Evolutionary conservation across 2,797 vertebrate genomes (phyloP), one percentile per base, ranked within the genome.

Genomic region (Kryptopterus vitreolus): DNA sequence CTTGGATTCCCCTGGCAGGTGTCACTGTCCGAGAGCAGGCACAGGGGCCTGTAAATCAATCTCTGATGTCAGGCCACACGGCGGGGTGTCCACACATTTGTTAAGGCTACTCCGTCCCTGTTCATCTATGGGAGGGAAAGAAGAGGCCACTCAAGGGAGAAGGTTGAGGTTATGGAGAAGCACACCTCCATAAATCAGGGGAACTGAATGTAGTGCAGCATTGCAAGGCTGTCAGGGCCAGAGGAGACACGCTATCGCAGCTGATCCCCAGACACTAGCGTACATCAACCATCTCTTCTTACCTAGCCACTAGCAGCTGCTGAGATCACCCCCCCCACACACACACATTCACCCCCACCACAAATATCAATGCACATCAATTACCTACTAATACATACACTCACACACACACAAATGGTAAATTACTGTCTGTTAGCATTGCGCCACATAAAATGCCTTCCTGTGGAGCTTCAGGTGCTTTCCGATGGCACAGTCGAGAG

Each of bases 1-100:
- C 83, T 84, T 82, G 87, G 90, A 93, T 93, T 94, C 88, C 85
- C 84, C 50, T 84, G 90, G 91, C 93, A 94, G 93, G 92, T 94
- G 92, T 91, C 89, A 90, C 89, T 89, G 90, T 88, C 87, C 86
- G 89, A 88, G 89, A 89, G 87, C 82, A 88, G 87, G 87, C 85
- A 87, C 82, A 91, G 87, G 75, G 84, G 81, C 38, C 72, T 90
- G 61, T 81, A 91, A 93, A 95, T 94, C 93, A 94, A 89, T 93
- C 90, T 91, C 87, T 89, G 89, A 86, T 90, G 90, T 91, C 87
- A 90, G 86, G 89, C 88, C 88, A 90, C 92, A 93, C 92, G 86
- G 86, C 89, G 83, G 89, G 90, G 90, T 90, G 91, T 92, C 91
- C 87, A 82, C 83, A 92, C 90, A 94, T 93, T 93, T 94, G 91